These are phyloP conservation scores for Schizopygopsis malacanthus DNA, from an alignment of 2,797 vertebrate species.

Conservation along the genomic window DNA sequence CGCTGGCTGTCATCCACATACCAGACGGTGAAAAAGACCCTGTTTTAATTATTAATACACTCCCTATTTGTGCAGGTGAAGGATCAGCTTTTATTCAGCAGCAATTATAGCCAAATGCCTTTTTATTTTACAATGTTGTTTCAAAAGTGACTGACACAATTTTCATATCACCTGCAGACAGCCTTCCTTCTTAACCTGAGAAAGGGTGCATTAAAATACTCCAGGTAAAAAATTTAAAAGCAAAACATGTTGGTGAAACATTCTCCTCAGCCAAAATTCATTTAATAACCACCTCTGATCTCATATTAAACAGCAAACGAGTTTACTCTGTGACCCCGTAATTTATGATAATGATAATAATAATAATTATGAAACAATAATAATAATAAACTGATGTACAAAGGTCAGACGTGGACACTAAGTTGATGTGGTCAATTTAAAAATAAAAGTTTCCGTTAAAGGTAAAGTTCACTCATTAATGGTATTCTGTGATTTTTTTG, in stretches of 20 bases:
- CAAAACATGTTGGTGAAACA: slow-evolving; percentile 40
- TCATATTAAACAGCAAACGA: slow-evolving; percentile 55
- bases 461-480: background rate
- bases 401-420: slow-evolving; percentile 43
- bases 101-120: slow-evolving; percentile 51
- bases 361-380: slow-evolving; percentile 56
- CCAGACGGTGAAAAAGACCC: slow-evolving; percentile 31
- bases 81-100: slow-evolving; percentile 53
- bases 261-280: slow-evolving; percentile 37
- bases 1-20: slow-evolving; percentile 35
- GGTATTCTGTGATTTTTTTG: background rate
- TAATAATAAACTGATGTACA: slow-evolving; percentile 50
- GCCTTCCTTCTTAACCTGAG: slow-evolving; percentile 49
- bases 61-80: slow-evolving; percentile 52
- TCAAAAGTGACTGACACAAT: slow-evolving; percentile 53
- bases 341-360: slow-evolving; percentile 58
- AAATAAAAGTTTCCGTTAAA: slow-evolving; percentile 65
- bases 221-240: slow-evolving; percentile 25
- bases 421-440: slow-evolving; percentile 42
- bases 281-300: slow-evolving; percentile 46
- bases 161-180: slow-evolving; percentile 57
- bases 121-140: slow-evolving; percentile 37
- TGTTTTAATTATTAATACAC: slow-evolving; percentile 58
- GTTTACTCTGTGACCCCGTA: slow-evolving; percentile 52
- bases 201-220: slow-evolving; percentile 47